Conservation (phyloP, 2,797 vertebrate species). For the Silurus aristotelis region DNA sequence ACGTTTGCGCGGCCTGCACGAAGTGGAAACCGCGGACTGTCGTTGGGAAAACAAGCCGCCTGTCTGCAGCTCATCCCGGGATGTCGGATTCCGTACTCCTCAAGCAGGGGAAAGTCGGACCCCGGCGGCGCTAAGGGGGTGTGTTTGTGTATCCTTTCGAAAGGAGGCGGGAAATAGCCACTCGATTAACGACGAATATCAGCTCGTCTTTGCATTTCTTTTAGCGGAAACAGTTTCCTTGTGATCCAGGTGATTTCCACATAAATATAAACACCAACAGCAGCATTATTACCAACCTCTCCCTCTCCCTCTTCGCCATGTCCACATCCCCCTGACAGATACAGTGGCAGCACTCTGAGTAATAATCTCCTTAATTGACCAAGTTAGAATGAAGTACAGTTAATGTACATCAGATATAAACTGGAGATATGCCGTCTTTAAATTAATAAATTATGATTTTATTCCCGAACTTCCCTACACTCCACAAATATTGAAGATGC, state of each 20-base stretch:
- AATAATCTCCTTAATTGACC: not conserved
- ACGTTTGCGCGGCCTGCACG: constrained; percentile 41
- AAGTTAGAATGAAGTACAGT: not conserved
- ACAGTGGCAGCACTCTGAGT: not conserved
- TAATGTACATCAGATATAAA: not conserved
- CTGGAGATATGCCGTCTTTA: not conserved
- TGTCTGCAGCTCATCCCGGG: constrained; percentile 35
- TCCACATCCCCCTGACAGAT: constrained; percentile 5
- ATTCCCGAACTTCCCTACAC: not conserved
- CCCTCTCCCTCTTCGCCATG: not conserved
- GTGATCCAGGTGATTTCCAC: not conserved
- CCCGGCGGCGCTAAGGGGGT: constrained; percentile 70
- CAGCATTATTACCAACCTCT: not conserved
- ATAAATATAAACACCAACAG: not conserved
- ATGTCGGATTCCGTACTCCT: not conserved
- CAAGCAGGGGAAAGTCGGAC: constrained; percentile 49
- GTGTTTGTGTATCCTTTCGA: constrained; percentile 75
- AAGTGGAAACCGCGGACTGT: constrained; percentile 35
- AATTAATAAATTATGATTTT: not conserved
- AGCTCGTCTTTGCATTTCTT: constrained; percentile 24
- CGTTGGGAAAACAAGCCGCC: constrained; percentile 19
- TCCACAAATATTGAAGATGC: no score
- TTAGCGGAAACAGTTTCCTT: constrained; percentile 2
- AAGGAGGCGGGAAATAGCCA: constrained; percentile 76
- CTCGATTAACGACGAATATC: constrained; percentile 38